Conservation (phyloP, 1,140 invertebrate species). For the Drosophila leontia region DNA sequence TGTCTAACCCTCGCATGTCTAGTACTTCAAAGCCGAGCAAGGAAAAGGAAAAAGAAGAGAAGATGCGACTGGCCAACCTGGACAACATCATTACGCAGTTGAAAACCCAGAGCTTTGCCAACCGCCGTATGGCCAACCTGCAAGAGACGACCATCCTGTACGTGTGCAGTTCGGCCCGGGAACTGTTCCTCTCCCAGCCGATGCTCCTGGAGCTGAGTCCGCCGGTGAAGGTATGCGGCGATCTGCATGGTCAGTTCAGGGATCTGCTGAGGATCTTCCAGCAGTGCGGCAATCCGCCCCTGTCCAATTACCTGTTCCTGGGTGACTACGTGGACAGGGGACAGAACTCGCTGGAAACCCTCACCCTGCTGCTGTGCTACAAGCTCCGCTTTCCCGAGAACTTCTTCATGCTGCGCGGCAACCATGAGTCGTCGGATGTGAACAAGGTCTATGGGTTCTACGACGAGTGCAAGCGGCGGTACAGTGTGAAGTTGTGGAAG, state of each 20-base stretch:
- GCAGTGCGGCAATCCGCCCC: slow-evolving; percentile 27
- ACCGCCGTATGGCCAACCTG: slow-evolving; percentile 1
- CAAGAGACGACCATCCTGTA: neutral
- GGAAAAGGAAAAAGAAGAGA: slow-evolving; percentile 11
- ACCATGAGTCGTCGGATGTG: slow-evolving; percentile 91
- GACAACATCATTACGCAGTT: slow-evolving; percentile 19
- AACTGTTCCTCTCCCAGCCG: slow-evolving; percentile 35
- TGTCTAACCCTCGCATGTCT: slow-evolving; percentile 11
- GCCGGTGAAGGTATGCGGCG: slow-evolving; percentile 48
- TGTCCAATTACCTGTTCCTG: slow-evolving; percentile 40
- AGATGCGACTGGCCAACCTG: neutral
- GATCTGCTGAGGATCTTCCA: slow-evolving; percentile 46
- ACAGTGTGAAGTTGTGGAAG: slow-evolving; percentile 37
- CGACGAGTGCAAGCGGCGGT: slow-evolving; percentile 48
- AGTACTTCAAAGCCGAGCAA: neutral
- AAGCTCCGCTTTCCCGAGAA: slow-evolving; percentile 38
- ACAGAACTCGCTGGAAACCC: slow-evolving; percentile 26
- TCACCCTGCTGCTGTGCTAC: slow-evolving; percentile 33
- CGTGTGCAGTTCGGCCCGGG: slow-evolving; percentile 1
- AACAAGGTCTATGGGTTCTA: slow-evolving; percentile 44
- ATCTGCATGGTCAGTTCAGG: slow-evolving; percentile 40
- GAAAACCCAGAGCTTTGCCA: neutral
- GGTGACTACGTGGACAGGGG: slow-evolving; percentile 51
- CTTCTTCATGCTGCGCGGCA: slow-evolving; percentile 53
- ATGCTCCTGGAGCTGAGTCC: slow-evolving; percentile 44